A percentile compares a stretch with the other conserved stretches of the same genome.
Conservation (phyloP, 2,888 invertebrate genomes). For the Apodemia zela region DNA sequence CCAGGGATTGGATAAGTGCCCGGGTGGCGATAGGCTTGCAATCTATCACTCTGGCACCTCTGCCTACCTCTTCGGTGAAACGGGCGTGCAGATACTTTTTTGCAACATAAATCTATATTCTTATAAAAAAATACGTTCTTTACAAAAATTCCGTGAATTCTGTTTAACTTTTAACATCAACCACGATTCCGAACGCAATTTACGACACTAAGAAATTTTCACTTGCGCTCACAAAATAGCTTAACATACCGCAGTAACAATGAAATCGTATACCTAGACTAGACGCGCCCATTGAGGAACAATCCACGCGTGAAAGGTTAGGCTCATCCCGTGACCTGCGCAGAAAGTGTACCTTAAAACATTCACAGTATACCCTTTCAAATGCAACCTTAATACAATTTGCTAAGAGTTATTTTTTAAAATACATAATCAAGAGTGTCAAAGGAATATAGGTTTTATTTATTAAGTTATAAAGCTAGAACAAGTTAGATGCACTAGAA, state of each 20-base stretch:
- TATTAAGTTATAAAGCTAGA: slow-evolving; percentile 36
- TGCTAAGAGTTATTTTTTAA: slow-evolving; percentile 30
- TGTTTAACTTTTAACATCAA: not conserved
- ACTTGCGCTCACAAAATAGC: slow-evolving; percentile 11
- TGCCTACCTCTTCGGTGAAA: no score
- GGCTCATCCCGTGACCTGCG: slow-evolving; percentile 75
- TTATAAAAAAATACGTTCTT: no score
- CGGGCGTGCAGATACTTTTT: no score
- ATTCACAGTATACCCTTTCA: slow-evolving; percentile 19
- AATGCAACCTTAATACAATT: slow-evolving; percentile 28
- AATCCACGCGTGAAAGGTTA: slow-evolving; percentile 75
- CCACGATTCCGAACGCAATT: not conserved
- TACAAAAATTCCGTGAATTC: not conserved
- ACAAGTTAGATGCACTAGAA: slow-evolving; percentile 28
- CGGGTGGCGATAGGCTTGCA: no score
- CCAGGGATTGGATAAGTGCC: no score
- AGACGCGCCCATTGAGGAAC: slow-evolving; percentile 59
- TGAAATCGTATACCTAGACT: slow-evolving; percentile 41
- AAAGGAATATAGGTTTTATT: slow-evolving; percentile 44
- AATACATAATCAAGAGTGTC: slow-evolving; percentile 40
- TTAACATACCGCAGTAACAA: slow-evolving; percentile 30
- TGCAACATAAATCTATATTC: no score
- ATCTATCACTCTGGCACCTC: no score
- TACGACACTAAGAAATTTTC: slow-evolving; percentile 13
- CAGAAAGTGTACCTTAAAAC: slow-evolving; percentile 60